Percentiles rank a stretch among this genome's conserved stretches.
Evolutionary conservation across 1,140 invertebrate species (phyloP).

Genomic region (Eufriesea mexicana): DNA sequence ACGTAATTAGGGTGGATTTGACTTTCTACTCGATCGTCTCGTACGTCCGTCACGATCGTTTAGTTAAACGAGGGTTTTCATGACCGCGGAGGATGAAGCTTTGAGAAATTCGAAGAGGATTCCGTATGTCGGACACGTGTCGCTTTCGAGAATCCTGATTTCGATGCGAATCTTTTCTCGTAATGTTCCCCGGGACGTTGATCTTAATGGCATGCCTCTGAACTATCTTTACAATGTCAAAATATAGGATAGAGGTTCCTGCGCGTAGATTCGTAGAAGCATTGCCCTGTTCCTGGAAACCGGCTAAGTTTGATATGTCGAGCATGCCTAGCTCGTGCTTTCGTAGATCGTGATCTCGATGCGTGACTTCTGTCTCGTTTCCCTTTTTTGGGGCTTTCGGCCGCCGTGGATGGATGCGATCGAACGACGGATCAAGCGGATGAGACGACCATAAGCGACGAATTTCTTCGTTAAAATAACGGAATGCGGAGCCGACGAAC

Average conservation of each 20-base stretch:
- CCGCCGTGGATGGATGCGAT: not conserved
- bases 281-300: slow-evolving; percentile 12
- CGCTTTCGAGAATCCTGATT: slow-evolving; percentile 20
- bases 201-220: slow-evolving; percentile 10
- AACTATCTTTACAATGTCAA: not conserved
- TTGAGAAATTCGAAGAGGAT: slow-evolving; percentile 4
- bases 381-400: not conserved
- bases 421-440: not conserved
- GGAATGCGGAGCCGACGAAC: too few species aligned
- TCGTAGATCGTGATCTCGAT: slow-evolving; percentile 18
- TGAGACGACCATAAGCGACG: not conserved
- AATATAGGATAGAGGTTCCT: slow-evolving; percentile 2
- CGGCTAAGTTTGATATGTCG: slow-evolving; percentile 26
- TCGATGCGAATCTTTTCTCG: slow-evolving; percentile 2
- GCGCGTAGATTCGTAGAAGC: not conserved
- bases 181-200: slow-evolving; percentile 6
- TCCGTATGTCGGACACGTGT: slow-evolving; percentile 32
- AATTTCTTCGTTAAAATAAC: not conserved
- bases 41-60: not conserved
- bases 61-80: not conserved
- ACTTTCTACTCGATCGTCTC: too few species aligned
- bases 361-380: not conserved
- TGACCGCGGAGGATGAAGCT: slow-evolving; percentile 44
- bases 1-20: too few species aligned
- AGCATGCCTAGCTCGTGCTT: slow-evolving; percentile 9